Evolutionary conservation across 64 coral and sea anemone species (phyloP).

Genomic region (Actinia equina): DNA sequence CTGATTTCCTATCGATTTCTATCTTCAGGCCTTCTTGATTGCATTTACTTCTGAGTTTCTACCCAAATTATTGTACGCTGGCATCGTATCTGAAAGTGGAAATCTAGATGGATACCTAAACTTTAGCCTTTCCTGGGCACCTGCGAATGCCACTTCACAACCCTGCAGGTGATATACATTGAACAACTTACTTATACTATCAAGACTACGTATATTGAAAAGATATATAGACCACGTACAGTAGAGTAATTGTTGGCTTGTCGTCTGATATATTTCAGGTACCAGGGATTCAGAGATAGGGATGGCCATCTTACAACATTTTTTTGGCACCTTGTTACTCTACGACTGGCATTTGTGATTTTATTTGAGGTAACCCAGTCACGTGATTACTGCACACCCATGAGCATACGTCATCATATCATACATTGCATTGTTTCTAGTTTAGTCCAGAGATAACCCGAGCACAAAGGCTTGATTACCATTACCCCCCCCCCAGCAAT

Average conservation of each 20-base stretch:
- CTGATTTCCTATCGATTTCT: background rate
- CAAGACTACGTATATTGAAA: too few species aligned
- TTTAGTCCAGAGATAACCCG: too few species aligned
- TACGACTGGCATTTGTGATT: slow-evolving; percentile 96
- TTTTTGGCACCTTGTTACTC: slow-evolving; percentile 85
- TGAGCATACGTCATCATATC: too few species aligned
- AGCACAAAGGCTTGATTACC: too few species aligned
- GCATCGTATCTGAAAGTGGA: slow-evolving; percentile 45
- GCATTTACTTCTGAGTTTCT: slow-evolving; percentile 96
- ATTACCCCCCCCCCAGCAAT: too few species aligned
- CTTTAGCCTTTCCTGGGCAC: slow-evolving; percentile 90
- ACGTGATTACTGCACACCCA: background rate
- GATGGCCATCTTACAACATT: slow-evolving; percentile 70
- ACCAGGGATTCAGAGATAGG: slow-evolving; percentile 58
- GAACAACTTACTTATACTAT: too few species aligned
- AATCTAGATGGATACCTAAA: slow-evolving; percentile 76
- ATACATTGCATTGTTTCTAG: too few species aligned
- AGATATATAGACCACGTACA: too few species aligned
- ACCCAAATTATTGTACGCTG: slow-evolving; percentile 82
- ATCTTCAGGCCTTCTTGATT: slow-evolving; percentile 84
- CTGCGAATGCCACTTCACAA: slow-evolving; percentile 70
- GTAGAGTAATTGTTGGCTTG: too few species aligned
- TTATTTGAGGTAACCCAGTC: slow-evolving; percentile 80
- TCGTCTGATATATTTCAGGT: slow-evolving; percentile 25
- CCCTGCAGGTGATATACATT: slow-evolving; percentile 70